Evolutionary conservation across 92 coral and sea anemone genomes (phyloP), one percentile per base, ranked within the genome.

Genomic region (Zoanthus sansibaricus): DNA sequence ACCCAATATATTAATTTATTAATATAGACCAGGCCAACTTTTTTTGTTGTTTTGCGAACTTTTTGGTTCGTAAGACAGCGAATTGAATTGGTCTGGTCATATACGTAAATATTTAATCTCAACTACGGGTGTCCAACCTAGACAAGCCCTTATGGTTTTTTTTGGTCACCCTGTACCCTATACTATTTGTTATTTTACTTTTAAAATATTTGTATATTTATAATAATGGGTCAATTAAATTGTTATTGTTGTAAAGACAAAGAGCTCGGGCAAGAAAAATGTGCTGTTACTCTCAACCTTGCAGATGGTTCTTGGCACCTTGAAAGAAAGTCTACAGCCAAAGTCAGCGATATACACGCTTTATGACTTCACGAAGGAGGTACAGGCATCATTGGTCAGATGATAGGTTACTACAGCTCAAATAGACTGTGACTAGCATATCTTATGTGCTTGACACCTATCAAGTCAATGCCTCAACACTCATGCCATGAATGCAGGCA

Each of bases 281-380:
- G 77, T 88, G 52, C 86, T 87, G 71, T 31, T 87, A 55, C 68
- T 87, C 47, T 87, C 86, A 45, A 77, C 89, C 8, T 17, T 66
- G 52, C 76, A 87, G 33, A 86, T 66, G 3, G 25, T 77, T 7
- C 42, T 76, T 20, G 86, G 89, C 52, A 72, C 66, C 21, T 32
- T 87, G 44, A 88, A 88, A 42, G 88, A 88, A 12, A 83, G 62
- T 71, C 32, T 45, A 10, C n/a, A 69, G 67, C 25, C 45, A 0
- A 71, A 88, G 37, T 83, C 82, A 14, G 66, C 66, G 5, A 58
- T 58, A 58, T 58, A 58, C 14, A 58, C 14, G 66, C 66, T 58
- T 16, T 58, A 16, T 16, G 66, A 58, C 72, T 67, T 67, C 7
- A 30, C 45, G 72, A 67, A 67, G 72, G 33, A 67, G 72, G 72